Percentiles rank a stretch among this genome's conserved stretches.
These are phyloP conservation scores for Argyresthia albistria DNA, from an alignment of 2,888 invertebrate genomes.

Conservation along the genomic window DNA sequence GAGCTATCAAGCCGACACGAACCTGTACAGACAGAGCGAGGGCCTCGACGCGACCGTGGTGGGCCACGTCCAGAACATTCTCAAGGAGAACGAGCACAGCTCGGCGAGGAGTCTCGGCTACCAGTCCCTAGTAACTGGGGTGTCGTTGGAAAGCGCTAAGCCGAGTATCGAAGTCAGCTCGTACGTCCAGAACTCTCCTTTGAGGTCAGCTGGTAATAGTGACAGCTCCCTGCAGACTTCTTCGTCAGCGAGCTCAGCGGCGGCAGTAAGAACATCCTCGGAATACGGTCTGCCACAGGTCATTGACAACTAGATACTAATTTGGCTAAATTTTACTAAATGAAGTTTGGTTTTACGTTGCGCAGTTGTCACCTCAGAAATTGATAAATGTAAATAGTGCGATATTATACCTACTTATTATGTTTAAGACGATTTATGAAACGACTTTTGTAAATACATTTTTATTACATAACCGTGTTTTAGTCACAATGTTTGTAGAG, in stretches of 20 bases:
- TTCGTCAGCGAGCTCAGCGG: slow-evolving; percentile 9
- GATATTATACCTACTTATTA: background rate
- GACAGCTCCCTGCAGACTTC: slow-evolving; percentile 5
- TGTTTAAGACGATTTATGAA: background rate
- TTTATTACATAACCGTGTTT: background rate
- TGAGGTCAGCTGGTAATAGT: background rate
- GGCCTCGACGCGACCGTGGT: slow-evolving; percentile 48
- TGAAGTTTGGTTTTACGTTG: too few relatives aligned
- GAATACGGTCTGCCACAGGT: slow-evolving; percentile 34
- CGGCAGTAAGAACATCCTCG: slow-evolving; percentile 13
- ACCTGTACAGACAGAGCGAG: slow-evolving; percentile 42
- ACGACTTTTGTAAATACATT: slow-evolving; percentile 5
- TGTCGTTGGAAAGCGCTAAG: slow-evolving; percentile 46
- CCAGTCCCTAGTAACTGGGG: slow-evolving; percentile 50
- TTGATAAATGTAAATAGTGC: background rate
- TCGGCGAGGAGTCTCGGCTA: slow-evolving; percentile 52
- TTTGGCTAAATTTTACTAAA: background rate
- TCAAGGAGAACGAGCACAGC: slow-evolving; percentile 51
- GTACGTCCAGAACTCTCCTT: slow-evolving; percentile 47
- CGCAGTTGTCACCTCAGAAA: background rate
- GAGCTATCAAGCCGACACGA: slow-evolving; percentile 52
- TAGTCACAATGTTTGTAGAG: background rate
- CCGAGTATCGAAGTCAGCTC: slow-evolving; percentile 59
- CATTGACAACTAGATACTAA: slow-evolving; percentile 15
- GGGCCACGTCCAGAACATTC: slow-evolving; percentile 44